A percentile compares a stretch with the other conserved stretches of the same genome.
Evolutionary conservation across 2,888 invertebrate species (phyloP).

Genomic region (Torymus tubicola): DNA sequence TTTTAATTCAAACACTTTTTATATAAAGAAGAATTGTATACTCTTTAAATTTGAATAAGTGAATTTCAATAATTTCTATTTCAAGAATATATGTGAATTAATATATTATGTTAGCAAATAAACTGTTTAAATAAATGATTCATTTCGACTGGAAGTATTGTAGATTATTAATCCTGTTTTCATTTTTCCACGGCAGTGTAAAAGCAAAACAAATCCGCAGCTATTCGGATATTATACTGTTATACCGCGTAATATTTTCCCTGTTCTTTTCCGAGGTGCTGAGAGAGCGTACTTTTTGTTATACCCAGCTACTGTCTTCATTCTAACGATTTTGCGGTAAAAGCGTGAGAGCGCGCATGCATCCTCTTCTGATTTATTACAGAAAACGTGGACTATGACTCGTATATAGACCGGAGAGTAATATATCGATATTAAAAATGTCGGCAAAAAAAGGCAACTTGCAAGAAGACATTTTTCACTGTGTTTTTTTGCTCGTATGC

Average conservation of each 20-base stretch:
- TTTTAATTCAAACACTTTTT: no score
- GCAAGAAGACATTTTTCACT: slow-evolving; percentile 18
- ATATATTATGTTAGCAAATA: no score
- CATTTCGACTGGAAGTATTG: no score
- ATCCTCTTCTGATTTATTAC: slow-evolving; percentile 50
- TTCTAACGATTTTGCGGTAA: slow-evolving; percentile 34
- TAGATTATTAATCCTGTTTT: slow-evolving; percentile 25
- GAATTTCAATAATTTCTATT: no score
- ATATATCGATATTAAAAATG: slow-evolving; percentile 51
- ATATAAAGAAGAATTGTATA: no score
- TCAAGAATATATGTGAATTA: no score
- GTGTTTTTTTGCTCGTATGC: slow-evolving; percentile 8
- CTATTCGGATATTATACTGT: slow-evolving; percentile 20
- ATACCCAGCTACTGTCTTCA: neutral
- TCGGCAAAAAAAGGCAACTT: slow-evolving; percentile 37
- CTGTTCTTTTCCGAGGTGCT: slow-evolving; percentile 8
- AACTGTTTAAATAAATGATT: no score
- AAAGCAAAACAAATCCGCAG: slow-evolving; percentile 10
- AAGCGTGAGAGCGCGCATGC: slow-evolving; percentile 43
- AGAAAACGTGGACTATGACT: slow-evolving; percentile 18
- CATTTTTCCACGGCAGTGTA: slow-evolving; percentile 37
- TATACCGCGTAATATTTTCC: slow-evolving; percentile 25
- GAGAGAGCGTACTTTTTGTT: neutral
- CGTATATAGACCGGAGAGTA: slow-evolving; percentile 10
- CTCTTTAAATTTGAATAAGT: no score